These are phyloP conservation scores for Dicentrarchus labrax DNA, from an alignment of 2,113 vertebrate species.

Conservation along the genomic window DNA sequence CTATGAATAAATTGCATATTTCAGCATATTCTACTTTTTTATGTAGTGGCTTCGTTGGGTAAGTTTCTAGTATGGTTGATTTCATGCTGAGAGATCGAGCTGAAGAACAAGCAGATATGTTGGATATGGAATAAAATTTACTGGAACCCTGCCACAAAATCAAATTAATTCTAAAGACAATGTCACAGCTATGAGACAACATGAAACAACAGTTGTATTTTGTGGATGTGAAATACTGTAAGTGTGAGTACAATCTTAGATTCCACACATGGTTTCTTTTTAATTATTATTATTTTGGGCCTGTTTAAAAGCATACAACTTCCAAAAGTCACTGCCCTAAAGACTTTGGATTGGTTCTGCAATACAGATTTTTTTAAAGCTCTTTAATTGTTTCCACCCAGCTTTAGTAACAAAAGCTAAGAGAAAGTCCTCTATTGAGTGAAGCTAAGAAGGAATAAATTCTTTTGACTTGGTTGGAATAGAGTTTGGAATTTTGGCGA, in stretches of 20 bases:
- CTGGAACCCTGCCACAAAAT: background rate
- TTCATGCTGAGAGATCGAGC: background rate
- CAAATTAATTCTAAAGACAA: background rate
- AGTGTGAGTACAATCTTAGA: background rate
- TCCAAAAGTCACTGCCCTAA: too few relatives aligned
- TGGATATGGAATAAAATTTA: slow-evolving; percentile 42
- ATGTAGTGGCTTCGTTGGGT: slow-evolving; percentile 42
- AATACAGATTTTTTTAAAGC: too few relatives aligned
- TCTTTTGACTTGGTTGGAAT: background rate
- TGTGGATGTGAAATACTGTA: background rate
- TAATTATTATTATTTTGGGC: too few relatives aligned
- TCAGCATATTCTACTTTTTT: slow-evolving; percentile 55
- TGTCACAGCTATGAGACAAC: background rate
- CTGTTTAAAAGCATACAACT: too few relatives aligned
- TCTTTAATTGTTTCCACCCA: too few relatives aligned
- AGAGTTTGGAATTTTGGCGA: background rate
- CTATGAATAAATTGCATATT: slow-evolving; percentile 71
- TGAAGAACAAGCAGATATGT: slow-evolving; percentile 15
- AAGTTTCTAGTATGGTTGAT: slow-evolving; percentile 40
- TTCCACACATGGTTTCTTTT: background rate
- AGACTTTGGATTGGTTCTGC: too few relatives aligned
- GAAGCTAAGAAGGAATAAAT: background rate
- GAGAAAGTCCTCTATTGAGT: too few relatives aligned
- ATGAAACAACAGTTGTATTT: background rate
- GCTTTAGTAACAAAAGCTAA: too few relatives aligned